Evolutionary conservation across 2,113 vertebrate species (phyloP), one percentile per base, ranked within the genome.

Genomic region (Onychostoma macrolepis): DNA sequence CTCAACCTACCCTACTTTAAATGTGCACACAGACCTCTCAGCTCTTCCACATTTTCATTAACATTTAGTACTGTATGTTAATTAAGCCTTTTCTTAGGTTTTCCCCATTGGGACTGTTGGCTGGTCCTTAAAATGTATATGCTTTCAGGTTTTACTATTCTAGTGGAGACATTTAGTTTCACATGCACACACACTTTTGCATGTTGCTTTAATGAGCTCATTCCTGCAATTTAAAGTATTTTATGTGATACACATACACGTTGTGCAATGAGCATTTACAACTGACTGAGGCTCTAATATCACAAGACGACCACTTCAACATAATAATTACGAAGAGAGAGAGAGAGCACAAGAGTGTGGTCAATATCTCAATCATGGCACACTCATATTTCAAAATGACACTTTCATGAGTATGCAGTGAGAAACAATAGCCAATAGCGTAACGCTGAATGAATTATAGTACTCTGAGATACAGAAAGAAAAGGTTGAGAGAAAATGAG

Each of bases 211-310:
- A 80, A 26, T 26, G 26, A 28, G 50, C 5, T 38, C 50, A 61
- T 72, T 85, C 56, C 43, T 30, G 78, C 33, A 61, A 43, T 83
- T 77, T 56, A 4, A 71, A 71, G 17, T 36, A 0, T 36, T 71
- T 71, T 71, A 38, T 38, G 8, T 2, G 17, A 36, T 6, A 21
- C 67, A 36, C 33, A 71, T 21, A 36, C 65, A 69, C 67, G 21
- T 6, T 4, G 3, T 19, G 65, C 65, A 69, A 17, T 69, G 77
- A 58, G 75, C 26, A 45, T 77, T 77, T 21, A 24, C 26, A 76
- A 85, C 53, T 72, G 82, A 41, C 76, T 56, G 82, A 65, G 56
- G n/a, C 45, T 83, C 83, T 43, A 5, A 61, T 33, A 41, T 74
- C 28, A 72, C 63, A 56, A 13, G 65, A 61, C 19, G 28, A 48